Evolutionary conservation across 2,797 vertebrate species (phyloP).

Genomic region (Coccyzus lansbergi): DNA sequence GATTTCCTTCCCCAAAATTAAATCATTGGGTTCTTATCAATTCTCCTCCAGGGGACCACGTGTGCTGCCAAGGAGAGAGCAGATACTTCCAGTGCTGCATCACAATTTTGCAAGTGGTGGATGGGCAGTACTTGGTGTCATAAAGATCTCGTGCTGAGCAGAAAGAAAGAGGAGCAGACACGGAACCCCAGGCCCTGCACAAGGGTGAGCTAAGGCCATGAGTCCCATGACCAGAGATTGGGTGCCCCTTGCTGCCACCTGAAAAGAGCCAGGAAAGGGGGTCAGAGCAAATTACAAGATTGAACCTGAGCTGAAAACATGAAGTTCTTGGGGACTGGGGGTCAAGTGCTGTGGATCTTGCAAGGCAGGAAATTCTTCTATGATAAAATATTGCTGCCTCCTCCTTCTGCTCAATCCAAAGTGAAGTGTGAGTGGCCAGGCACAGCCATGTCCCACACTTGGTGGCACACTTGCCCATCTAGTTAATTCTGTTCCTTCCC

Average conservation of each 20-base stretch:
- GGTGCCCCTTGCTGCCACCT: background rate
- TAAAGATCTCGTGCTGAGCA: background rate
- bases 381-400: background rate
- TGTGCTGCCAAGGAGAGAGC: background rate
- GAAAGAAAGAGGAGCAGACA: background rate
- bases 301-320: background rate
- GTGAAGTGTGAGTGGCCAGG: accelerated
- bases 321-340: background rate
- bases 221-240: accelerated
- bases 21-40: background rate
- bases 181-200: background rate
- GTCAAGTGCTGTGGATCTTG: background rate
- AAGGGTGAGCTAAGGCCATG: background rate
- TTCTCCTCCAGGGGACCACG: background rate
- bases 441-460: background rate
- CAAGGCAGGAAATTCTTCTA: background rate
- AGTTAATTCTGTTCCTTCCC: background rate
- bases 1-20: background rate
- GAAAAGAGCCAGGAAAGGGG: background rate
- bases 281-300: background rate
- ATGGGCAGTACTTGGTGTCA: accelerated
- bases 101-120: background rate
- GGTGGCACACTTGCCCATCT: accelerated
- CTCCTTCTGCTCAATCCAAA: background rate
- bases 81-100: background rate